phyloP scores from a whole-genome alignment of 2,113 vertebrate genomes.

The Isichthys henryi region DNA sequence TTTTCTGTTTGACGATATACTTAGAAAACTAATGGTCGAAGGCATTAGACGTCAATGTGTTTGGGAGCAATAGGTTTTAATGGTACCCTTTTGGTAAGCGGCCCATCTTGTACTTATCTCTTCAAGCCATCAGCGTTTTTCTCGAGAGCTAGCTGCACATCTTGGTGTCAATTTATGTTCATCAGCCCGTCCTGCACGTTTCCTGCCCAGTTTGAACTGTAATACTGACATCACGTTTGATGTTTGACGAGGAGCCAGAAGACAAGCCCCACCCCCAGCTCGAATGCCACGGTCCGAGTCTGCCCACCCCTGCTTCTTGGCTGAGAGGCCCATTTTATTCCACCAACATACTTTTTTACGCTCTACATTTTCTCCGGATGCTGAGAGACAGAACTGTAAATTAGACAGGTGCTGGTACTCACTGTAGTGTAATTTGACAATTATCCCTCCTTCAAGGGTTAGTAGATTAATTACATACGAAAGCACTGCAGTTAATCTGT shows the following conservation, averaged over 20 bases:
- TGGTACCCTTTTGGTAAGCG: neutral
- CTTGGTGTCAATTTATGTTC: neutral
- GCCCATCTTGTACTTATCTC: neutral
- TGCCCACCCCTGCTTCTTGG: neutral
- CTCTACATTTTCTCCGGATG: neutral
- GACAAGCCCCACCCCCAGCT: neutral
- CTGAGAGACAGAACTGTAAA: neutral
- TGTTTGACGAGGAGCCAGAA: neutral
- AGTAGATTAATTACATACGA: neutral
- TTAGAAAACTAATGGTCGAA: neutral
- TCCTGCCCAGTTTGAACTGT: neutral
- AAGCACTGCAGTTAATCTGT: neutral
- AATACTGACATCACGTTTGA: neutral
- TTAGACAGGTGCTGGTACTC: neutral
- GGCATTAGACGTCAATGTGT: neutral
- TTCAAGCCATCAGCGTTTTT: neutral
- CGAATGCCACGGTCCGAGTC: neutral
- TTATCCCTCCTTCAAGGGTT: constrained; percentile 7
- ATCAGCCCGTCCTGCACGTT: neutral
- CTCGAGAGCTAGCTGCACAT: neutral
- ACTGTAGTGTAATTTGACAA: neutral
- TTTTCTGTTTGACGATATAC: neutral
- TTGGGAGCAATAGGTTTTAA: neutral
- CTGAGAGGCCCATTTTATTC: neutral
- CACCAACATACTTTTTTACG: neutral